phyloP scores from a whole-genome alignment of 2,888 invertebrate genomes.

The Philaethria dido region DNA sequence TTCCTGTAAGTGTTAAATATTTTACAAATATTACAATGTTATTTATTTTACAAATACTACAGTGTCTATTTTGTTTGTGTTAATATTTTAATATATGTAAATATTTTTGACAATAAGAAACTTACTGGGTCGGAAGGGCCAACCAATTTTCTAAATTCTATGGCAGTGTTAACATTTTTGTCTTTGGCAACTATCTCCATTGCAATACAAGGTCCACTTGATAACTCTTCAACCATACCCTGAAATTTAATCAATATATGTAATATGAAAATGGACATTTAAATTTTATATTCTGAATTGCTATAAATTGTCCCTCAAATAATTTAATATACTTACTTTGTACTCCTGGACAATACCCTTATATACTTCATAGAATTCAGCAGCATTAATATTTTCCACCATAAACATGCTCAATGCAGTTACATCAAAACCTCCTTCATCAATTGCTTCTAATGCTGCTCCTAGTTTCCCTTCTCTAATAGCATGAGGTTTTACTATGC shows the following conservation, averaged over 20 bases:
- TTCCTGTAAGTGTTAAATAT: constrained; percentile 83
- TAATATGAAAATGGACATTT: background rate
- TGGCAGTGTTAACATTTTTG: constrained; percentile 83
- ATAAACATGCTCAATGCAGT: constrained; percentile 91
- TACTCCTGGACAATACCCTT: constrained; percentile 93
- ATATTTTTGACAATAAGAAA: constrained; percentile 13
- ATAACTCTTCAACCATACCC: constrained; percentile 93
- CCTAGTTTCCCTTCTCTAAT: constrained; percentile 90
- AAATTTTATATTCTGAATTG: background rate
- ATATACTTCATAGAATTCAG: constrained; percentile 96
- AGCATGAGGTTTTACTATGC: constrained; percentile 95
- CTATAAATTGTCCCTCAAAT: background rate
- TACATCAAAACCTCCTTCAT: constrained; percentile 90
- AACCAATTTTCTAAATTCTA: constrained; percentile 91
- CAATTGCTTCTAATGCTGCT: constrained; percentile 86
- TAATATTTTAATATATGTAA: background rate
- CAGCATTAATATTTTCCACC: constrained; percentile 91
- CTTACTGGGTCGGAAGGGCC: constrained; percentile 96
- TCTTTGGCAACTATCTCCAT: constrained; percentile 91
- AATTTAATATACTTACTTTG: constrained; percentile 70
- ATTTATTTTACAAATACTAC: too few species aligned
- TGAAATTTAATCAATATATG: constrained; percentile 53
- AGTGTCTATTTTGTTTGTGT: too few species aligned
- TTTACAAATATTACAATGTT: too few species aligned
- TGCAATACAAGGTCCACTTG: constrained; percentile 93